A percentile compares a stretch with the other conserved stretches of the same genome.
Conservation (phyloP, 2,113 vertebrate genomes). For the Zosterops lateralis region DNA sequence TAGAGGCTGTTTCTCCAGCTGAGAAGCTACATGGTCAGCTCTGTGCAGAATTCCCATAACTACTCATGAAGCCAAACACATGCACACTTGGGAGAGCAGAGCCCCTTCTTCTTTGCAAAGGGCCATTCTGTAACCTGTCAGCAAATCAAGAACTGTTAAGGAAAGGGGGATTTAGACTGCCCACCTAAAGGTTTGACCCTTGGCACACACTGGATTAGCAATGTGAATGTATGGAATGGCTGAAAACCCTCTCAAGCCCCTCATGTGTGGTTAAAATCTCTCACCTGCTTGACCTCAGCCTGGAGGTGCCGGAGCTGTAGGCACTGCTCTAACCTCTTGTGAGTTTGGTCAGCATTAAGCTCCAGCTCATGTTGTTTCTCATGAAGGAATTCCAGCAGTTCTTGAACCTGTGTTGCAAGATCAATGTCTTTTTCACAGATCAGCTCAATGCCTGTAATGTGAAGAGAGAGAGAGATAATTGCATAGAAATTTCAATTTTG, state of each 20-base stretch:
- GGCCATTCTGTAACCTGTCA: not conserved
- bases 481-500: not conserved
- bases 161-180: not conserved
- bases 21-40: not conserved
- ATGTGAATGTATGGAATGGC: not conserved
- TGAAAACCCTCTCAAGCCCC: not conserved
- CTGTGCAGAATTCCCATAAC: not conserved
- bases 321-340: slow-evolving; percentile 90
- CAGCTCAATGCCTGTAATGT: slow-evolving; percentile 88
- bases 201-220: not conserved
- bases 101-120: not conserved
- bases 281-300: slow-evolving; percentile 96
- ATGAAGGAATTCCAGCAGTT: slow-evolving; percentile 95
- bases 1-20: not conserved
- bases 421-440: slow-evolving; percentile 97
- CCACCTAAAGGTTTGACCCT: not conserved
- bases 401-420: slow-evolving; percentile 96
- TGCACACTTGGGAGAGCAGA: not conserved
- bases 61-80: not conserved
- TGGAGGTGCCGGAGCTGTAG: slow-evolving; percentile 95
- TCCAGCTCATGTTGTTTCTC: slow-evolving; percentile 97
- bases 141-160: not conserved
- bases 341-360: slow-evolving; percentile 90
- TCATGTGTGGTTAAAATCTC: not conserved
- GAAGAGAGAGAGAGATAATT: not conserved